phyloP scores from a whole-genome alignment of 2,797 vertebrate genomes.

The Scarus forsteni region DNA sequence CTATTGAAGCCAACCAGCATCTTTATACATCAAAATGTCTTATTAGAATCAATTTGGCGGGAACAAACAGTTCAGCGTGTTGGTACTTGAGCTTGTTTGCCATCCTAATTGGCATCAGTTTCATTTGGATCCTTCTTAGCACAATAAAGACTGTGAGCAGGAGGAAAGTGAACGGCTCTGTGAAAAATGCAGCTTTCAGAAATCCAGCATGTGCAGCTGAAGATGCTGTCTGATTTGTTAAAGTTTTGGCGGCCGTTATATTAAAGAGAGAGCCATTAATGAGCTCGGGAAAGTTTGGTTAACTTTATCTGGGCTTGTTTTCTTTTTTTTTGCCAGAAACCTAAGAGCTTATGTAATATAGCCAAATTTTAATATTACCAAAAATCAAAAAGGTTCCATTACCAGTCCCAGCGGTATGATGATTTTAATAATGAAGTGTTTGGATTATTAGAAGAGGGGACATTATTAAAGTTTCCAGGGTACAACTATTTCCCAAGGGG shows the following conservation, averaged over 20 bases:
- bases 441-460: neutral
- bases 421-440: neutral
- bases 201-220: neutral
- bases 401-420: neutral
- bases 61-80: constrained; percentile 33
- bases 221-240: neutral
- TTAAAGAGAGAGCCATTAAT: neutral
- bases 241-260: neutral
- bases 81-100: constrained; percentile 13
- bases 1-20: constrained; percentile 3
- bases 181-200: neutral
- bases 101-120: constrained; percentile 33
- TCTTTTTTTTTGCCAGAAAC: neutral
- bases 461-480: neutral
- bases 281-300: neutral
- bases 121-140: constrained; percentile 15
- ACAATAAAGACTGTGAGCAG: neutral
- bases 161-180: neutral
- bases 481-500: neutral
- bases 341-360: neutral
- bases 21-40: constrained; percentile 25
- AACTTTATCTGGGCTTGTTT: neutral
- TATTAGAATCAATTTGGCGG: constrained; percentile 14
- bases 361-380: neutral
- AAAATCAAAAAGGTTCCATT: neutral